Percentiles rank a stretch among this genome's conserved stretches.
These are phyloP conservation scores for Podarcis cretensis DNA, from an alignment of 2,113 vertebrate species.

Conservation along the genomic window DNA sequence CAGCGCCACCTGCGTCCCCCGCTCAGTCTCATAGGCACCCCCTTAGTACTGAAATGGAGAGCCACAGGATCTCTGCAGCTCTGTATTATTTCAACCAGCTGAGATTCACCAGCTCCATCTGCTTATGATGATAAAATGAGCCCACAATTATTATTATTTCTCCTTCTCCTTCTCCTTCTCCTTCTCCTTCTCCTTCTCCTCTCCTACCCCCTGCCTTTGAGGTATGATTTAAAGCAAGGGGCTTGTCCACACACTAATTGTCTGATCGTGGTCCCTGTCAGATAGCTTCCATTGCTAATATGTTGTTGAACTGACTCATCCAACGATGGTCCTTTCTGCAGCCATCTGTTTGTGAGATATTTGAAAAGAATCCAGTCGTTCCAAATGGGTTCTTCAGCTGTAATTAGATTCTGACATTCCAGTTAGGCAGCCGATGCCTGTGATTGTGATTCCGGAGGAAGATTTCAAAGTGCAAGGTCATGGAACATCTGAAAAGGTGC, in stretches of 20 bases:
- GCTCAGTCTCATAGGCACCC: no score
- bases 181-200: neutral
- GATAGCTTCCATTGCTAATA: slow-evolving; percentile 38
- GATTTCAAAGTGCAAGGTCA: slow-evolving; percentile 65
- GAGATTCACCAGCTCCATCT: neutral
- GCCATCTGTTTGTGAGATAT: slow-evolving; percentile 38
- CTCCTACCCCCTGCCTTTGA: slow-evolving; percentile 10
- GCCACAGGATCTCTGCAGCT: no score
- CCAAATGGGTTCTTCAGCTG: slow-evolving; percentile 35
- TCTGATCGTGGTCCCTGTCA: slow-evolving; percentile 32
- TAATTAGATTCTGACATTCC: slow-evolving; percentile 69
- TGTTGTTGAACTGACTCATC: slow-evolving; percentile 33
- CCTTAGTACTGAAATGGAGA: neutral
- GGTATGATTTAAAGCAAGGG: slow-evolving; percentile 36
- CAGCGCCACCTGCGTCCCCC: no score
- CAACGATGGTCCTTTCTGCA: slow-evolving; percentile 12
- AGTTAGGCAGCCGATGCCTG: slow-evolving; percentile 53
- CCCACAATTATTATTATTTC: neutral
- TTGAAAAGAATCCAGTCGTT: slow-evolving; percentile 35
- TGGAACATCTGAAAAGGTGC: slow-evolving; percentile 54
- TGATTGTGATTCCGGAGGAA: slow-evolving; percentile 68
- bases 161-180: no score
- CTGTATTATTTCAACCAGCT: neutral
- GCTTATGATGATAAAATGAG: neutral
- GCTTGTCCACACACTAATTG: slow-evolving; percentile 32